phyloP scores from a whole-genome alignment of 2,888 invertebrate genomes.

The Gonocerus acuteangulatus region DNA sequence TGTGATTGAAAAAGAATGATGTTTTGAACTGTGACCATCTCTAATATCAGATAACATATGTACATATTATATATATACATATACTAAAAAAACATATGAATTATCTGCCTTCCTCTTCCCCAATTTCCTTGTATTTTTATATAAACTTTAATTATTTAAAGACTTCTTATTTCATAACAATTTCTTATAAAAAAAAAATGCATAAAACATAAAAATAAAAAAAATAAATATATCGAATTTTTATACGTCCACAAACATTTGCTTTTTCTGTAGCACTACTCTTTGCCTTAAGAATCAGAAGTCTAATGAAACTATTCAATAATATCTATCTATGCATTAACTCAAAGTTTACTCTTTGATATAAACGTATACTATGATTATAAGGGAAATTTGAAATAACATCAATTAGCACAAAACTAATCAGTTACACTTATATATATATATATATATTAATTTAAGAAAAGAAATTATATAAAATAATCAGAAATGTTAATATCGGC shows the following conservation, averaged over 20 bases:
- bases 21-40: background rate
- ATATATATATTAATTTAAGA: too few relatives aligned
- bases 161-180: slow-evolving; percentile 14
- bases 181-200: background rate
- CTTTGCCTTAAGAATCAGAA: background rate
- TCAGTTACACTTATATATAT: too few relatives aligned
- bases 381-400: background rate
- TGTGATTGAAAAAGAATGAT: too few relatives aligned
- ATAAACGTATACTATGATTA: slow-evolving; percentile 4
- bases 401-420: slow-evolving; percentile 8
- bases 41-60: background rate
- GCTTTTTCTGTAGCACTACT: background rate
- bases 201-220: slow-evolving; percentile 2
- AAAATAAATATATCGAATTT: slow-evolving; percentile 2
- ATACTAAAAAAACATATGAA: background rate
- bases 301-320: background rate
- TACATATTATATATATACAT: background rate
- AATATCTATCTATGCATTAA: background rate
- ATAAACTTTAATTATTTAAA: slow-evolving; percentile 16
- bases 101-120: slow-evolving; percentile 19
- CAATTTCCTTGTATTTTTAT: slow-evolving; percentile 22
- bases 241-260: slow-evolving; percentile 18
- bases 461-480: too few relatives aligned
- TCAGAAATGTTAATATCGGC: too few relatives aligned
- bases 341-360: background rate